These are phyloP conservation scores for Drosophila santomea DNA, from an alignment of 1,140 invertebrate species.

Conservation along the genomic window DNA sequence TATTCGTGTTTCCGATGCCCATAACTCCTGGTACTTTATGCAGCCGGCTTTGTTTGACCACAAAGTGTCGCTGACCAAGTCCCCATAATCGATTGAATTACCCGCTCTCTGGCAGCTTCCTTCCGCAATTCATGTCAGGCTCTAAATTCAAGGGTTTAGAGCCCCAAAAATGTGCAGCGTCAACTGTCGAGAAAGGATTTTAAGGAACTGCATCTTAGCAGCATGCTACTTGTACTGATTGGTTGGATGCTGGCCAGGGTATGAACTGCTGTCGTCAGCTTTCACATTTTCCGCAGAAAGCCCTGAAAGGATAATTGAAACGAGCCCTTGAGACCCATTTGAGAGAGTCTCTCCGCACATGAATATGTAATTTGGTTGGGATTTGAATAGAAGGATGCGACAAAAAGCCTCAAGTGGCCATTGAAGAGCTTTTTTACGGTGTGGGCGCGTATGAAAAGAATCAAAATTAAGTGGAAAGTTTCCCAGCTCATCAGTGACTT, in stretches of 20 bases:
- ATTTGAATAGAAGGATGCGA: slow-evolving; percentile 44
- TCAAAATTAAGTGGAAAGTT: slow-evolving; percentile 52
- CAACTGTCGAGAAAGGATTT: slow-evolving; percentile 36
- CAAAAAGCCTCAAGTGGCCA: slow-evolving; percentile 44
- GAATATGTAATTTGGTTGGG: slow-evolving; percentile 48
- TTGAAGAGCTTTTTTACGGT: slow-evolving; percentile 17
- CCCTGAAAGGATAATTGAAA: slow-evolving; percentile 54
- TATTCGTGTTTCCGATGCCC: slow-evolving; percentile 26
- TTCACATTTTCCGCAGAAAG: slow-evolving; percentile 9
- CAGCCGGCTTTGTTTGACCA: slow-evolving; percentile 51
- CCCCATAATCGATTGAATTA: slow-evolving; percentile 36
- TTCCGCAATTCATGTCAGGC: slow-evolving; percentile 41
- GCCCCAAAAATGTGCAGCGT: slow-evolving; percentile 28
- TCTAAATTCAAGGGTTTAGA: slow-evolving; percentile 23
- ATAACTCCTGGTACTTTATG: slow-evolving; percentile 58
- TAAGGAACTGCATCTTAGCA: slow-evolving; percentile 1
- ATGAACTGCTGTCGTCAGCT: slow-evolving; percentile 20
- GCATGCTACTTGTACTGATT: slow-evolving; percentile 7
- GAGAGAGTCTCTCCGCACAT: slow-evolving; percentile 45
- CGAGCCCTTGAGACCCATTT: slow-evolving; percentile 54
- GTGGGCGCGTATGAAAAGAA: slow-evolving; percentile 25
- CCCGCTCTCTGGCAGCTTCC: slow-evolving; percentile 20
- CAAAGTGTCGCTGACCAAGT: slow-evolving; percentile 42
- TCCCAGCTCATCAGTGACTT: slow-evolving; percentile 24
- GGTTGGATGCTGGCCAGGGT: slow-evolving; percentile 10